Base-by-base conservation (phyloP, 1,140 invertebrate species). In the Harpegnathos saltator region DNA sequence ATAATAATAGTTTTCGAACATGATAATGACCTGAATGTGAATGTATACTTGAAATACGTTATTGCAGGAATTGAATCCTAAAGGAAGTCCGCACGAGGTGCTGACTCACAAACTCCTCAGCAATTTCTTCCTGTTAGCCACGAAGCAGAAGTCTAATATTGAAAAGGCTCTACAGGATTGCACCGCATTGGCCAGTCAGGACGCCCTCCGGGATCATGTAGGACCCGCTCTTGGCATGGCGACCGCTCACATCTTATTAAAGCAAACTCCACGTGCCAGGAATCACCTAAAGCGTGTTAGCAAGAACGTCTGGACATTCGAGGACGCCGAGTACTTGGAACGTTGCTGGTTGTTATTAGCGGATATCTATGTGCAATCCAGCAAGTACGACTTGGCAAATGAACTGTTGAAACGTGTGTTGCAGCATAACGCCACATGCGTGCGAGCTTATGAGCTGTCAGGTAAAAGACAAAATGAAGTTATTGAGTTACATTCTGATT, bases 241-340 rank as follows among this genome's bases (percentile, higher is more conserved):
- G 15, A 97, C 97, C 62, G 98, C 97, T 74, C 95, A 97, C 90
- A 97, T 98, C 91, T 95, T 99, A 7, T 93, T 99, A 17, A 99
- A 99, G 93, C 98, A 98, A 95, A 96, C 96, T 0, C 98, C 98
- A 58, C 95, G 98, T 73, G 98, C 98, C 0, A 96, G 98, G 82
- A 99, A 98, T 92, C 97, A 99, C 86, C 92, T 99, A 54, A 99
- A 99, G 93, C 95, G 98, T 48, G 96, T 99, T 17, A 96, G 97
- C 3, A 98, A 98, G 89, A 96, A 96, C 74, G 94, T 95, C 0
- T 99, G 99, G 99, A 98, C 96, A 14, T 97, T 98, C 83, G 98
- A 98, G 93, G 98, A 99, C 90, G 98, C 98, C 0, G 98, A 99
- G 90, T 99, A 99, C 92, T 94, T 99, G 54, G 99, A 99, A 94